Evolutionary conservation across 2,888 invertebrate species (phyloP), one percentile per base, ranked within the genome.

Genomic region (Serripes groenlandicus): DNA sequence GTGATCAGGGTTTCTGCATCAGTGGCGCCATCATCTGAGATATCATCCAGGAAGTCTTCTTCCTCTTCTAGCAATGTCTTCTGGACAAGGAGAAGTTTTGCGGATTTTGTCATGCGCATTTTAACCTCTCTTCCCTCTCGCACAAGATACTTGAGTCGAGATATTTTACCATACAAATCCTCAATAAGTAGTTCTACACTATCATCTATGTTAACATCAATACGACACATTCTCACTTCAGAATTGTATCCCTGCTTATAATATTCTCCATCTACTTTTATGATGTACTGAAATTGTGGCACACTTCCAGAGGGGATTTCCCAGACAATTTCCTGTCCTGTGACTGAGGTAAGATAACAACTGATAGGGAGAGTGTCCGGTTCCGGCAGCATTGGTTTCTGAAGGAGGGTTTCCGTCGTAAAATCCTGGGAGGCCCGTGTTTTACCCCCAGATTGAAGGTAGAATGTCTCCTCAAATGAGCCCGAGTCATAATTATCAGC

Each of bases 391-490:
- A 78, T 82, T 52, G 72, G 34, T n/a, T 70, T 71, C 26, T 66
- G 54, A 28, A 75, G 35, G 28, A 81, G 52, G 11, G 60, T 66
- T 1, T 78, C 87, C 15, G 71, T 73, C 9, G 72, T 89, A 9
- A 87, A 75, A 32, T 52, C 54, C 11, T 68, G 66, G 4, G 85
- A 79, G 26, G 81, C 82, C 21, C 88, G 79, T 60, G 81, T 82
- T 23, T 87, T 85, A 58, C 90, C 91, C 23, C 92, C 93, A 7
- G 87, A 87, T 34, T 83, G 85, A 71, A 89, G 77, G 52, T 79
- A 76, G 68, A 73, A 84, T 23, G 79, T 80, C 15, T 77, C 78
- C 1, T 80, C 76, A 35, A 84, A 77, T 0, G 69, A 69, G 18
- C 84, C 86, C 3, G 81, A 76, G 30, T 87, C 78, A 74, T 64